phyloP scores from a whole-genome alignment of 2,113 vertebrate genomes.

The Actinemys pallida region DNA sequence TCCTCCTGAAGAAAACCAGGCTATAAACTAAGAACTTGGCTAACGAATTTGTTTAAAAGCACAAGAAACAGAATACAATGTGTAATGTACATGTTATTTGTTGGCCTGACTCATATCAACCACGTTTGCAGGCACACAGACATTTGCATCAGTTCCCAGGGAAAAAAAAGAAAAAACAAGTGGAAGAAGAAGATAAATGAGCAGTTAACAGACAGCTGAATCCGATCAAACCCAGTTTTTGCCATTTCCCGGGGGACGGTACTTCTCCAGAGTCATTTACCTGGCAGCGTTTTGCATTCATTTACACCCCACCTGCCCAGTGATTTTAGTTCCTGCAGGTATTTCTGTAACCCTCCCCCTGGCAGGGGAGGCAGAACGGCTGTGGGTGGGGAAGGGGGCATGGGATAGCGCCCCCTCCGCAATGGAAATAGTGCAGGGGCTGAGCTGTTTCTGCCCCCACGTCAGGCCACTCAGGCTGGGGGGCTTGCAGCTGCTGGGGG shows the following conservation, averaged over 20 bases:
- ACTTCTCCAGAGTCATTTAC: neutral
- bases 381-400: too few species aligned
- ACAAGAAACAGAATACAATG: neutral
- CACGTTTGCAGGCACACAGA: neutral
- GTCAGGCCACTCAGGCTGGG: too few species aligned
- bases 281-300: neutral
- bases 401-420: too few species aligned
- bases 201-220: neutral
- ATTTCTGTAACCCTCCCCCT: too few species aligned
- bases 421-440: too few species aligned
- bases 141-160: neutral
- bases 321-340: too few species aligned
- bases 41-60: neutral
- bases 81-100: neutral
- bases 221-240: rapidly evolving
- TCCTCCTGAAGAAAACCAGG: neutral
- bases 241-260: neutral
- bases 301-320: too few species aligned
- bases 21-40: too few species aligned
- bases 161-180: neutral
- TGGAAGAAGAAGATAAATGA: neutral
- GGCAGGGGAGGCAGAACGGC: too few species aligned
- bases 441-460: too few species aligned
- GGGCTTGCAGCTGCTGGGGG: neutral
- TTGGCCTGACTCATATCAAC: neutral